Percentiles rank a stretch among this genome's conserved stretches.
Conservation (phyloP, 1,140 invertebrate genomes). For the Colletes gigas region DNA sequence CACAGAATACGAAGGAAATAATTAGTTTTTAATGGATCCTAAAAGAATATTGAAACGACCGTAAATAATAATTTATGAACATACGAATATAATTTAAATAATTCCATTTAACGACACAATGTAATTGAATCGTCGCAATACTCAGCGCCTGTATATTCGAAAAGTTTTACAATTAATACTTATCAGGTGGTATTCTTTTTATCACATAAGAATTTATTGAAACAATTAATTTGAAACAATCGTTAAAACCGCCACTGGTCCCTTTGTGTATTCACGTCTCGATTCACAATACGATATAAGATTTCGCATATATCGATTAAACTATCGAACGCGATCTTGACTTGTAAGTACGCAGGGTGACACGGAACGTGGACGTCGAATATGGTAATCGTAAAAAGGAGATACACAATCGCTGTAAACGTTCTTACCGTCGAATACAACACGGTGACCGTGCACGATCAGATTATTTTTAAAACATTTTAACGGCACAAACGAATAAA, state of each 20-base stretch:
- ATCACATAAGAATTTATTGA: not conserved
- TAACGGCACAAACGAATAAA: not conserved
- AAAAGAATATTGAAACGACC: not conserved
- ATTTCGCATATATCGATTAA: not conserved
- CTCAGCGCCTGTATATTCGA: not conserved
- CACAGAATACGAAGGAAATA: too few species aligned
- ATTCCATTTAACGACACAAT: not conserved
- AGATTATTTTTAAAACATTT: constrained; percentile 1
- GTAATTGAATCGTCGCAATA: not conserved
- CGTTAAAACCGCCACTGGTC: not conserved
- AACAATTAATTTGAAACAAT: not conserved
- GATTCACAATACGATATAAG: not conserved
- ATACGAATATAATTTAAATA: constrained; percentile 15
- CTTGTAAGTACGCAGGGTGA: constrained; percentile 2
- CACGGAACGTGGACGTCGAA: not conserved
- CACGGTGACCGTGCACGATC: not conserved
- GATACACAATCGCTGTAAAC: not conserved
- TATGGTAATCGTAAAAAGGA: not conserved
- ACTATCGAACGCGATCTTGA: not conserved
- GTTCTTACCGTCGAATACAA: not conserved
- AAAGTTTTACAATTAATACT: not conserved
- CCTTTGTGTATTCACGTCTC: not conserved
- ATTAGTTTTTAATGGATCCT: not conserved
- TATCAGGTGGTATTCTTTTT: not conserved
- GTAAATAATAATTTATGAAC: not conserved